Evolutionary conservation across 2,797 vertebrate species (phyloP).

Genomic region (Chaenodraco wilsoni): DNA sequence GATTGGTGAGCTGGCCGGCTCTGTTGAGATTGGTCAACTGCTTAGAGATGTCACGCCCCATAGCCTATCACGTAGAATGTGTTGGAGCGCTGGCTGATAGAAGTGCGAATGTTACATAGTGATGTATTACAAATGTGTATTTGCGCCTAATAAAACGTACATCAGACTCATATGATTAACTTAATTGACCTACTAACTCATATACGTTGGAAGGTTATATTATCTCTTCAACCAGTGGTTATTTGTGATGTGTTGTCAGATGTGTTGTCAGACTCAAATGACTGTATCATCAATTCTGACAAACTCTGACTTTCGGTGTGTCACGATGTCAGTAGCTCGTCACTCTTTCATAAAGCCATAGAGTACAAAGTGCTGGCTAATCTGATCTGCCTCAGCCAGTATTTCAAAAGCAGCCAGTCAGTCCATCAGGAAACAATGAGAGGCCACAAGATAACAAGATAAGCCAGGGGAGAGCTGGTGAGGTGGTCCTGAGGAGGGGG

Average conservation of each 20-base stretch:
- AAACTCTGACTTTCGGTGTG: constrained; percentile 31
- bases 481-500: constrained; percentile 42
- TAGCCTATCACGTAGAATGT: too few species aligned
- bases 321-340: constrained; percentile 12
- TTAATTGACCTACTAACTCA: too few species aligned
- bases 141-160: too few species aligned
- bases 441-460: constrained; percentile 70
- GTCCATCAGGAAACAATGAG: constrained; percentile 65
- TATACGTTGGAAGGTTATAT: neutral
- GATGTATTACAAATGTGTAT: too few species aligned
- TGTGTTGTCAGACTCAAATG: neutral
- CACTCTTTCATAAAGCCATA: constrained; percentile 46
- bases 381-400: constrained; percentile 59
- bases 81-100: too few species aligned
- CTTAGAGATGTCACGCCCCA: too few species aligned
- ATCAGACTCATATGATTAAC: too few species aligned
- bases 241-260: neutral
- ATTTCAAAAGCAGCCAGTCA: constrained; percentile 63
- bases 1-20: too few species aligned
- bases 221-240: neutral
- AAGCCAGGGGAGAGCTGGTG: constrained; percentile 42
- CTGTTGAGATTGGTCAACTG: too few species aligned
- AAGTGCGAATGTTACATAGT: too few species aligned
- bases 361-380: constrained; percentile 62
- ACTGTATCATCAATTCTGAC: constrained; percentile 3